Conservation (phyloP, 2,888 invertebrate species). For the Parascotia fuliginaria region DNA sequence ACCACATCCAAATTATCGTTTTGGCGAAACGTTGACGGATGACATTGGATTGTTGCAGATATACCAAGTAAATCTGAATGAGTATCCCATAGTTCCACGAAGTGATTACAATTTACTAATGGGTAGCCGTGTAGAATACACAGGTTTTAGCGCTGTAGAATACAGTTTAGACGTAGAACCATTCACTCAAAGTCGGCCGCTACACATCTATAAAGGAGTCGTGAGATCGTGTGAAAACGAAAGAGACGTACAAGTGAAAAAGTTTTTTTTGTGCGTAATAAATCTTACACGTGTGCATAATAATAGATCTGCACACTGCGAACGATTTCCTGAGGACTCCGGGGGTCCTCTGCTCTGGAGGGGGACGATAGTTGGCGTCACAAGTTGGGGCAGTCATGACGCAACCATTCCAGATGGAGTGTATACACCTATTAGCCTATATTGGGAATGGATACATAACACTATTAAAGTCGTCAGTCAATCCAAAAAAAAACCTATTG, state of each 20-base stretch:
- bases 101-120: neutral
- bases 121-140: neutral
- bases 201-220: neutral
- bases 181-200: neutral
- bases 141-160: neutral
- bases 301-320: neutral
- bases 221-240: neutral
- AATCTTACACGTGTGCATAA: too few relatives aligned
- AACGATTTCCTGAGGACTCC: neutral
- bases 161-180: neutral
- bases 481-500: neutral
- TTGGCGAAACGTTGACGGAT: neutral
- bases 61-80: neutral
- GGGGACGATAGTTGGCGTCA: neutral
- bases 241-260: neutral
- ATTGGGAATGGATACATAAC: neutral
- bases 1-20: neutral
- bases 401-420: neutral
- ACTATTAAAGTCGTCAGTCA: neutral
- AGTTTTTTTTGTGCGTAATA: neutral
- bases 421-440: neutral
- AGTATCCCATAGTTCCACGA: neutral
- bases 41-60: neutral
- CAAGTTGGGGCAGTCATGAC: neutral
- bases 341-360: neutral